Percentiles rank a stretch among this genome's conserved stretches.
Conservation (phyloP, 1,140 invertebrate species). For the Caenorhabditis latens region DNA sequence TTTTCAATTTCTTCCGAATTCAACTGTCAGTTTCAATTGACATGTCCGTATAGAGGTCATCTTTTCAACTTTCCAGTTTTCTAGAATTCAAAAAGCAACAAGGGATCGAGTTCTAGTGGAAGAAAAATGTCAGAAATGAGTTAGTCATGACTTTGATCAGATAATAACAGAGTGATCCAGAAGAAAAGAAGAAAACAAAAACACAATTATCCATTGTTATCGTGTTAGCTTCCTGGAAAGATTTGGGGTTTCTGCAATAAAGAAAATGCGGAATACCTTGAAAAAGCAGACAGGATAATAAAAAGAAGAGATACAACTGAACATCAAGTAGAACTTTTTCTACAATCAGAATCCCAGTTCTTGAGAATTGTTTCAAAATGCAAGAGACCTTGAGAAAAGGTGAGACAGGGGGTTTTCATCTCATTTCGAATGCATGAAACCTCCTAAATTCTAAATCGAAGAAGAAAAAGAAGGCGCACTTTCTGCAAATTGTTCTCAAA, state of each 20-base stretch:
- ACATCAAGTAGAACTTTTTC: not conserved
- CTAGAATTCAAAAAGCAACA: not conserved
- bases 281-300: not conserved
- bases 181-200: not conserved
- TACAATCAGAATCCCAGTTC: not conserved
- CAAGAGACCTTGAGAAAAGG: not conserved
- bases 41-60: slow-evolving; percentile 31
- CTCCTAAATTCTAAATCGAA: slow-evolving; percentile 49
- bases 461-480: not conserved
- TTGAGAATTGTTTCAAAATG: slow-evolving; percentile 6
- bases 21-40: slow-evolving; percentile 35
- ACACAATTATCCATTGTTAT: not conserved
- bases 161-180: not conserved
- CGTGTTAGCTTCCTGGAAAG: not conserved
- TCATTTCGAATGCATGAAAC: slow-evolving; percentile 43
- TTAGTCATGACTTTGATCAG: not conserved
- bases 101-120: not conserved
- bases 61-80: not conserved
- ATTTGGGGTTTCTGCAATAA: not conserved
- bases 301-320: not conserved
- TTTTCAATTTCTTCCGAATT: slow-evolving; percentile 38
- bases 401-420: not conserved
- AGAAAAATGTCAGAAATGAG: not conserved
- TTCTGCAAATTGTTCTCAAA: slow-evolving; percentile 19
- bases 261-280: not conserved